phyloP scores from a whole-genome alignment of 2,113 vertebrate species.

The Phalacrocorax brasilianus region DNA sequence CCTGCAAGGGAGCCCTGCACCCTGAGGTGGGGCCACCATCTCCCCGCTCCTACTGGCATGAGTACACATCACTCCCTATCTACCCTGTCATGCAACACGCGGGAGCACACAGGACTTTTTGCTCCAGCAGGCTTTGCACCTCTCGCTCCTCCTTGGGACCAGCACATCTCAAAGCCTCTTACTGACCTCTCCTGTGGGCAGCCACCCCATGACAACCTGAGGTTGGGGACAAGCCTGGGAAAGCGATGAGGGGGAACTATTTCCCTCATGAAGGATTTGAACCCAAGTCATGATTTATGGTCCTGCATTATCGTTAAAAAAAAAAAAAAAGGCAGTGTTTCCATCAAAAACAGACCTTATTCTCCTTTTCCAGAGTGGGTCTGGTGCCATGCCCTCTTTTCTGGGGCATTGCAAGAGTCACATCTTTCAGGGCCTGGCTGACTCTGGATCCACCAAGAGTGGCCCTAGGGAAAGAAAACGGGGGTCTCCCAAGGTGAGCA shows the following conservation, averaged over 20 bases:
- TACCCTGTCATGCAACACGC: background rate
- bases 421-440: background rate
- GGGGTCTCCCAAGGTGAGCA: rapidly evolving
- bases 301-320: background rate
- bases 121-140: background rate
- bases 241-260: background rate
- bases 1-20: background rate
- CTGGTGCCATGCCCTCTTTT: background rate
- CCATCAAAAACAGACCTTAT: background rate
- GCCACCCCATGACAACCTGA: background rate
- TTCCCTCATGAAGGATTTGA: background rate
- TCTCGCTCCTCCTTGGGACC: background rate
- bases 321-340: background rate
- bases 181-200: background rate
- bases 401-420: background rate
- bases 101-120: background rate
- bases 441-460: background rate
- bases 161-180: background rate
- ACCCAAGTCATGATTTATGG: background rate
- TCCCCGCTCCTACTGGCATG: background rate
- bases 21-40: background rate
- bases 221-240: background rate
- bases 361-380: background rate
- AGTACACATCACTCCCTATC: background rate
- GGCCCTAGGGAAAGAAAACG: rapidly evolving